Conservation (phyloP, 2,888 invertebrate species). For the Endotricha flammealis region DNA sequence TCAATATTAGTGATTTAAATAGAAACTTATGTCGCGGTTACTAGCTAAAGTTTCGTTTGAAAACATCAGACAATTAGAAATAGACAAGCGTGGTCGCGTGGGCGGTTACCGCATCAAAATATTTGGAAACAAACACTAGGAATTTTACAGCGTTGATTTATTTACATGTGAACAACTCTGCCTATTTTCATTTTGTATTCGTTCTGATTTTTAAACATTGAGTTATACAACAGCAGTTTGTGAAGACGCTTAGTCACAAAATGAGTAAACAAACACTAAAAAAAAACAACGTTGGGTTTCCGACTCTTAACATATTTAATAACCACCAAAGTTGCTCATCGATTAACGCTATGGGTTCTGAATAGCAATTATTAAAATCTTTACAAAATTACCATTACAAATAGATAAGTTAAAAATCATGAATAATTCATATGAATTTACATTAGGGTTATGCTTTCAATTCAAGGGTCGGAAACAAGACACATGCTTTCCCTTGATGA, state of each 20-base stretch:
- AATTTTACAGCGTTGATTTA: conserved; percentile 31
- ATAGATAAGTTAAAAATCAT: conserved; percentile 39
- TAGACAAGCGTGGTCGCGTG: conserved; percentile 51
- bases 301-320: no score
- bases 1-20: conserved; percentile 22
- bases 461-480: conserved; percentile 14
- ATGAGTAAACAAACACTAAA: no score
- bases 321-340: no score
- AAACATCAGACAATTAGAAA: conserved; percentile 32
- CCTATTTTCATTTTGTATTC: no score
- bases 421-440: conserved; percentile 39
- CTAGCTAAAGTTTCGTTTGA: conserved; percentile 8
- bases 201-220: no score
- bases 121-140: conserved; percentile 55
- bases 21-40: conserved; percentile 22
- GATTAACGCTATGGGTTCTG: no score
- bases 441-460: conserved; percentile 11
- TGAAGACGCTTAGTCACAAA: no score
- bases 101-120: conserved; percentile 53
- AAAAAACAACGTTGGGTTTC: no score
- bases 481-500: conserved; percentile 8
- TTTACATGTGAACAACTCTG: no score
- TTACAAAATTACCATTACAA: conserved; percentile 48
- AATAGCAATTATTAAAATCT: conserved; percentile 56
- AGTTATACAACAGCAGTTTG: no score